These are phyloP conservation scores for Geococcyx californianus DNA, from an alignment of 2,113 vertebrate species.

Conservation along the genomic window DNA sequence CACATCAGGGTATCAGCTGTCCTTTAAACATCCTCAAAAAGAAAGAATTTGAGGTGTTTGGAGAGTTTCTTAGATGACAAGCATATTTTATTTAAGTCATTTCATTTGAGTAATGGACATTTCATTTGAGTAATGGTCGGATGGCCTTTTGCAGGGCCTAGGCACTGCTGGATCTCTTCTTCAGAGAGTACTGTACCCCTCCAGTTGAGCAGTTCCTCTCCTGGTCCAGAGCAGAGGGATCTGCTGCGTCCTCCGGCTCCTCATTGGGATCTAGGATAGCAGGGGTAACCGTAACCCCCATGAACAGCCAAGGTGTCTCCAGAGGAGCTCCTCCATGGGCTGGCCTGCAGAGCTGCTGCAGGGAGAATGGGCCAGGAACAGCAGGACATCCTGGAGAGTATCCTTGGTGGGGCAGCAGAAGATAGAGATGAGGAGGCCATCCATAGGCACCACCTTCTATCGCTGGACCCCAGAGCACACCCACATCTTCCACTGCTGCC, in stretches of 20 bases:
- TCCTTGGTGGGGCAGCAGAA: background rate
- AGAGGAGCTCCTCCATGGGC: background rate
- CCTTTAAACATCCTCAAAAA: background rate
- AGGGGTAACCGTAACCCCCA: rapidly evolving
- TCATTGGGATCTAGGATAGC: background rate
- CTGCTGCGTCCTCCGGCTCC: rapidly evolving
- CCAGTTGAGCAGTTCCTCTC: background rate
- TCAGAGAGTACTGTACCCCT: rapidly evolving
- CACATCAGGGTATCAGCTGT: background rate
- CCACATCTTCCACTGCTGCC: rapidly evolving
- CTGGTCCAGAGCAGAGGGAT: too few species aligned
- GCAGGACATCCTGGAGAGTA: too few species aligned
- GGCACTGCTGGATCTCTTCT: background rate
- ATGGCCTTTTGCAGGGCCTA: background rate
- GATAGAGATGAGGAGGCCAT: background rate
- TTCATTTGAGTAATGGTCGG: too few species aligned
- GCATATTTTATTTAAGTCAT: background rate
- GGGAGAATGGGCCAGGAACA: rapidly evolving
- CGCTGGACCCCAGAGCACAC: too few species aligned
- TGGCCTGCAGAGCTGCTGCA: background rate
- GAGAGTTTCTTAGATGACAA: background rate
- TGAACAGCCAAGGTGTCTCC: background rate
- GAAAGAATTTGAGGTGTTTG: background rate
- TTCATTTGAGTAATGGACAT: too few species aligned
- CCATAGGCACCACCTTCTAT: background rate